Base-by-base conservation (phyloP, 2,888 invertebrate species). In the Thymelicus acteon region DNA sequence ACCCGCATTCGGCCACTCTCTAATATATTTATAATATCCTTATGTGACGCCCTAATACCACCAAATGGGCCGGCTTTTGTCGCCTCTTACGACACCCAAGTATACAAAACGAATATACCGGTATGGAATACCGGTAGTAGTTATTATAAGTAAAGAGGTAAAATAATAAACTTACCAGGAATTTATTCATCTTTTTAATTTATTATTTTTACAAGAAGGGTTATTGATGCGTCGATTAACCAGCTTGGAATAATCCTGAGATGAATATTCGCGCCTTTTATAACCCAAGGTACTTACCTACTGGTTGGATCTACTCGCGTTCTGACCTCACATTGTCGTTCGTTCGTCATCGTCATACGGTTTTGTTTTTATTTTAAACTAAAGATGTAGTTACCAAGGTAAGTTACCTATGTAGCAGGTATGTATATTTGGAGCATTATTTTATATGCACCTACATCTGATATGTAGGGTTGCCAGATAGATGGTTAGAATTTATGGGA, bases 101-200 rank as follows among this genome's bases (percentile, higher is more conserved):
- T 31, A 31, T 31, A 31, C 31, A 3, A 31, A 2, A 31, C 31
- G 5, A 31, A 3, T 31, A 31, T 31, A 31, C 31, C 31, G 31
- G 31, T 31, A 3, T 31, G 31, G 31, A 31, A 31, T 31, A 31
- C 31, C 31, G 3, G 31, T 3, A 31, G 40, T 40, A 40, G 0
- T 7, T 44, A 44, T 4, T 12, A 44, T 12, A 44, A 12, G 44
- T 44, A 44, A 44, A 12, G 12, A 12, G 19, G 15, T 24, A 61
- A 52, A 37, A 44, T n/a, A 66, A 24, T 52, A 12, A 52, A 52
- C 79, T 70, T 60, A 70, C 70, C 71, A 72, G 60, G 48, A 71
- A 67, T 67, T 75, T 72, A 72, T 74, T 57, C 63, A 54, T 63
- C 57, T 66, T 68, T 68, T 71, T n/a, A n/a, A 31, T 2, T 15